phyloP scores from a whole-genome alignment of 2,888 invertebrate genomes.

The Sipha maydis region DNA sequence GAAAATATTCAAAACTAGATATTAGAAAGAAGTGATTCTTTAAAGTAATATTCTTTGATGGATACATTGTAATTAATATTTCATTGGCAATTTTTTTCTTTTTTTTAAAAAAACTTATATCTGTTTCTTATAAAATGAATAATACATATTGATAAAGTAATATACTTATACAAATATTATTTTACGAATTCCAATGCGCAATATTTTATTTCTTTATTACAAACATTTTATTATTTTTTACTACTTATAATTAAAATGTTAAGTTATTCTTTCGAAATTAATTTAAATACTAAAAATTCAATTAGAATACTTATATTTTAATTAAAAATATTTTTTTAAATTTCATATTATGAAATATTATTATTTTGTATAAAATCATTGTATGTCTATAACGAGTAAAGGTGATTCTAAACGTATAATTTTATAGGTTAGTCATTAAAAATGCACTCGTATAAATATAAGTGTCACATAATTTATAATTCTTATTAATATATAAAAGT shows the following conservation, averaged over 20 bases:
- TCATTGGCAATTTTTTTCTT: neutral
- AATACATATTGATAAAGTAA: conserved; percentile 30
- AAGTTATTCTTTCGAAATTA: neutral
- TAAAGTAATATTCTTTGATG: conserved; percentile 28
- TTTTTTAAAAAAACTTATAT: conserved; percentile 3
- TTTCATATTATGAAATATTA: neutral
- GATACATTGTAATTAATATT: conserved; percentile 38
- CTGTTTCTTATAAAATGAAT: neutral
- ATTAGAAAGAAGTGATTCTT: neutral
- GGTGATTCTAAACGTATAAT: no score
- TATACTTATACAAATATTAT: neutral
- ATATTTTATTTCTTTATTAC: conserved; percentile 2
- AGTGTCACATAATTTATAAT: no score
- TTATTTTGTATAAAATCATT: neutral
- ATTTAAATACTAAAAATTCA: neutral
- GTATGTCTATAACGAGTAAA: neutral
- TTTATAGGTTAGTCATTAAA: no score
- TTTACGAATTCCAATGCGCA: neutral
- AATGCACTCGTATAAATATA: no score
- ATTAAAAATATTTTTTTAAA: neutral
- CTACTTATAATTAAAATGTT: neutral
- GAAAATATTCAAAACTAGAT: neutral
- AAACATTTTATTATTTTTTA: neutral
- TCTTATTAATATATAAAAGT: no score
- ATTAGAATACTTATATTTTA: neutral